Conservation (phyloP, 2,797 vertebrate genomes). For the Momotus momota region DNA sequence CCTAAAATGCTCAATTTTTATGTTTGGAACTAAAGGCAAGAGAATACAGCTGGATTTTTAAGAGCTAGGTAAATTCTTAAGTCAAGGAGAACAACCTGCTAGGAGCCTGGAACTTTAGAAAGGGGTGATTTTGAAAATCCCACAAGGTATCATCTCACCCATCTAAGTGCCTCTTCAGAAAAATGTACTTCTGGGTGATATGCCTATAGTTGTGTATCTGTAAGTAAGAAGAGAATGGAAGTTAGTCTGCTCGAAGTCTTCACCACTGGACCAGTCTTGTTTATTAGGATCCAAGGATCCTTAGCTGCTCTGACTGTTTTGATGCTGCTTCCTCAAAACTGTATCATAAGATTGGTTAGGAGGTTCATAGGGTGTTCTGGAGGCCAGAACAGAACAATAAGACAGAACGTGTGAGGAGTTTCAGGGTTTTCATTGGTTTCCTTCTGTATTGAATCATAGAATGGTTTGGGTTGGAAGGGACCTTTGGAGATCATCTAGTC, state of each 20-base stretch:
- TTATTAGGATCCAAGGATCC: background rate
- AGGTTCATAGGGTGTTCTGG: background rate
- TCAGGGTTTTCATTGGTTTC: background rate
- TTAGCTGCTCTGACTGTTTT: background rate
- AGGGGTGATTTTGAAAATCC: background rate
- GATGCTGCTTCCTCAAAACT: background rate
- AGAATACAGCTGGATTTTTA: background rate
- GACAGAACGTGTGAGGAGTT: background rate
- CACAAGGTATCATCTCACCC: background rate
- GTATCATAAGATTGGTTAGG: background rate
- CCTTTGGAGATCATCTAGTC: background rate
- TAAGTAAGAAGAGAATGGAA: background rate
- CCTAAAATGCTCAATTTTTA: background rate
- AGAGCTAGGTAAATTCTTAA: background rate
- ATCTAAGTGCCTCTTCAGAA: background rate
- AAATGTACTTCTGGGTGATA: background rate
- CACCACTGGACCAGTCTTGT: background rate
- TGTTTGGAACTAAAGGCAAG: background rate
- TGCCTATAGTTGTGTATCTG: background rate
- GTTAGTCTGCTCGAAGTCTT: background rate
- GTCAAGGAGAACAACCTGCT: background rate
- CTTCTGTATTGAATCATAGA: background rate
- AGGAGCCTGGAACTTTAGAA: background rate
- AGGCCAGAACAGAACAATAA: background rate
- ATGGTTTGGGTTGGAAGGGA: background rate